Percentiles rank a stretch among this genome's conserved stretches.
phyloP scores from a whole-genome alignment of 1,140 invertebrate species.

The Aphis gossypii region DNA sequence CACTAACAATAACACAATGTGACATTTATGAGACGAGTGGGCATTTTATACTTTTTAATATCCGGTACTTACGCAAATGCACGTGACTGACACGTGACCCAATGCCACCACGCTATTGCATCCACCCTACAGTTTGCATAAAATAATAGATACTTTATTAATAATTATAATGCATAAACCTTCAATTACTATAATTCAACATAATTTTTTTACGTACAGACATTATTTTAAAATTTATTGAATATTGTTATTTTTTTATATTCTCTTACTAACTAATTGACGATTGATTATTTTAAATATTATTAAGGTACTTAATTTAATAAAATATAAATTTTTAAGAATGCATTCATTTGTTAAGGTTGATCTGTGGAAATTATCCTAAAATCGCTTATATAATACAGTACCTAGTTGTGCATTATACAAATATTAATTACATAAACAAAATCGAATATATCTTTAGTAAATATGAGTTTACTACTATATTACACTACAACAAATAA shows the following conservation, averaged over 20 bases:
- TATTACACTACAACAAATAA: not conserved
- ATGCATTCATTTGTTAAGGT: not conserved
- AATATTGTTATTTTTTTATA: not conserved
- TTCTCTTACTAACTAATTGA: not conserved
- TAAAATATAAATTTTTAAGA: not conserved
- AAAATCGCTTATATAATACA: not conserved
- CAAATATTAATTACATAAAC: not conserved
- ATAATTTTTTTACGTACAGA: not conserved
- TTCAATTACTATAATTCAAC: not conserved
- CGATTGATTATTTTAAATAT: not conserved
- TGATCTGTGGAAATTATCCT: not conserved
- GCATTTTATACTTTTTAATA: conserved; percentile 56
- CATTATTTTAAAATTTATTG: conserved; percentile 17
- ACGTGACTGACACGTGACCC: conserved; percentile 52
- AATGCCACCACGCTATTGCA: not conserved
- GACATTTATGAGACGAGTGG: conserved; percentile 55
- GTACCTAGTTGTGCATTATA: not conserved
- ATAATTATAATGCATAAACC: conserved; percentile 25
- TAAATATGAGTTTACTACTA: not conserved
- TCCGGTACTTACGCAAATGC: conserved; percentile 54
- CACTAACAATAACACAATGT: conserved; percentile 44
- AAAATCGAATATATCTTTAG: not conserved
- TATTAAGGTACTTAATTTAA: not conserved
- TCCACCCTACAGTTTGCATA: conserved; percentile 40
- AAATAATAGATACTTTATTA: conserved; percentile 55